A percentile compares a stretch with the other conserved stretches of the same genome.
Evolutionary conservation across 2,113 vertebrate genomes (phyloP).

Genomic region (Sander lucioperca): DNA sequence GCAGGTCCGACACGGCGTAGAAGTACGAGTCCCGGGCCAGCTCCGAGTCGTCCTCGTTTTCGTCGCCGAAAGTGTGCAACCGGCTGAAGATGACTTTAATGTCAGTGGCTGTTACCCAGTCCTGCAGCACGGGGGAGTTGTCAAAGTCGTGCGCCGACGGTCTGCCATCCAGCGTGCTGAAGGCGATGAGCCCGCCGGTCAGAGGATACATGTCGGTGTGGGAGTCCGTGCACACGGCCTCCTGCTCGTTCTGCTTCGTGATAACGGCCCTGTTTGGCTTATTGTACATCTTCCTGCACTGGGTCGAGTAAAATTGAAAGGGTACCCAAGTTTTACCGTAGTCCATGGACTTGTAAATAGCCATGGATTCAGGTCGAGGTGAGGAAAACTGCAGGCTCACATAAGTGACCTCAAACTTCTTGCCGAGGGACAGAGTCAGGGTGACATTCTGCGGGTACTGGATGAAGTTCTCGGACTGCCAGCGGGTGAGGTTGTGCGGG

Average conservation of each 20-base stretch:
- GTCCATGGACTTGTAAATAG: constrained; percentile 98
- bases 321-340: constrained; percentile 97
- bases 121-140: constrained; percentile 98
- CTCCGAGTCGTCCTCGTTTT: constrained; percentile 96
- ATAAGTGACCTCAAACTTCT: constrained; percentile 99
- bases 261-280: constrained; percentile 92
- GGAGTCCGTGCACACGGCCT: constrained; percentile 97
- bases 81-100: constrained; percentile 94
- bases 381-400: constrained; percentile 99
- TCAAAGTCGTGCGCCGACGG: constrained; percentile 99
- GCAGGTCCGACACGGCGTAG: constrained; percentile 96
- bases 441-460: constrained; percentile 96
- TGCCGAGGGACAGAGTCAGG: constrained; percentile 92
- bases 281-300: constrained; percentile 97
- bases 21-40: constrained; percentile 95
- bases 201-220: constrained; percentile 96
- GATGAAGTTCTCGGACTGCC: constrained; percentile 96
- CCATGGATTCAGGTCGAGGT: constrained; percentile 96
- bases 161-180: constrained; percentile 98
- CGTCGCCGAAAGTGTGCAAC: constrained; percentile 94
- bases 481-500: constrained; percentile 98
- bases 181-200: constrained; percentile 95
- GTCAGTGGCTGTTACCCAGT: constrained; percentile 99
- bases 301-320: constrained; percentile 97
- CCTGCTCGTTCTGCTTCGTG: constrained; percentile 99